These are phyloP conservation scores for Lagopus muta DNA, from an alignment of 2,113 vertebrate genomes.

Conservation along the genomic window DNA sequence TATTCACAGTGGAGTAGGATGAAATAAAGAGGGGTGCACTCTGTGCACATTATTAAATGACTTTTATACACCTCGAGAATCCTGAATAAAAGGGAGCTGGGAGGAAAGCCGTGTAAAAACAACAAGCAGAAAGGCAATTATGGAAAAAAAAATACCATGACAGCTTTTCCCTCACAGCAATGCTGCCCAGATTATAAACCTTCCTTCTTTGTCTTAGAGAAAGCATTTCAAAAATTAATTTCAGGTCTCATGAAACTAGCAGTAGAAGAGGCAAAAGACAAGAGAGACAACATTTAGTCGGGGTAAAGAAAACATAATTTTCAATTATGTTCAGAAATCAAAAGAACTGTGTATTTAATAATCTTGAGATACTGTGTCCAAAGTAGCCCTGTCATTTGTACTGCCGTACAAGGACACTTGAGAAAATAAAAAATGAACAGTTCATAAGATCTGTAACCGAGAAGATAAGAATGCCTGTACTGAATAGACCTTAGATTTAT, in stretches of 20 bases:
- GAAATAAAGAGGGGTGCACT: fast-evolving
- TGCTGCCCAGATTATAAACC: slow-evolving; percentile 23
- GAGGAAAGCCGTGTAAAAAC: not conserved
- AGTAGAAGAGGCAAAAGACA: not conserved
- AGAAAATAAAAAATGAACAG: not conserved
- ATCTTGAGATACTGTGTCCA: not conserved
- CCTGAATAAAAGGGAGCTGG: not conserved
- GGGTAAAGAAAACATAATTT: not conserved
- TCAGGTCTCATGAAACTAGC: not conserved
- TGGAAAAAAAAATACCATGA: slow-evolving; percentile 15
- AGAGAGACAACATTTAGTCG: not conserved
- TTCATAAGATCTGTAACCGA: not conserved
- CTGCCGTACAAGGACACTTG: not conserved
- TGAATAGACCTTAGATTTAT: not conserved
- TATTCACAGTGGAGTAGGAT: not conserved
- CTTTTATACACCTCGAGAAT: not conserved
- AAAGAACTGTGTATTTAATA: not conserved
- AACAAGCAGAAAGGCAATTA: not conserved
- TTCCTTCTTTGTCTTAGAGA: slow-evolving; percentile 8
- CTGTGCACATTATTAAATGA: not conserved
- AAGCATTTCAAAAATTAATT: slow-evolving; percentile 11
- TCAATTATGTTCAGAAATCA: not conserved
- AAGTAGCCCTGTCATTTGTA: not conserved
- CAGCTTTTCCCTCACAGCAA: fast-evolving
- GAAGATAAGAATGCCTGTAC: not conserved